Conservation (phyloP, 2,113 vertebrate species). For the Microtus richardsoni region DNA sequence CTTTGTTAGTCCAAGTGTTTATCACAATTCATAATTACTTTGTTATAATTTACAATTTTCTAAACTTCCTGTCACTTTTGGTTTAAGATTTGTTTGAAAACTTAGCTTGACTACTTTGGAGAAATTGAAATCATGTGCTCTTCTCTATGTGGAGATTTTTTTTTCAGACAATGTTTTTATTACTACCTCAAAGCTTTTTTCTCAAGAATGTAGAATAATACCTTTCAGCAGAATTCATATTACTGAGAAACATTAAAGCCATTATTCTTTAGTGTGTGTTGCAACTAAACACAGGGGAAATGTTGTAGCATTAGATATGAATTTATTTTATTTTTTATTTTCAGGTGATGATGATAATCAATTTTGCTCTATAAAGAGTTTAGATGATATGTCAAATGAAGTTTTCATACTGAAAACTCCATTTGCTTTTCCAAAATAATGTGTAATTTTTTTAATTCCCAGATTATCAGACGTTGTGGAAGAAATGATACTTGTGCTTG, state of each 20-base stretch:
- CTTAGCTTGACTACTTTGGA: not conserved
- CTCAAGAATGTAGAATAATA: not conserved
- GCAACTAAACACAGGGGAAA: fast-evolving
- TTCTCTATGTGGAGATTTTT: not conserved
- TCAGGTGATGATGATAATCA: not conserved
- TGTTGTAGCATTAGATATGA: not conserved
- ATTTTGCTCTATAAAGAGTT: not conserved
- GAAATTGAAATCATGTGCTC: not conserved
- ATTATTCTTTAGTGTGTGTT: not conserved
- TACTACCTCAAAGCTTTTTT: fast-evolving
- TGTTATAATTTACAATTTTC: conserved; percentile 1
- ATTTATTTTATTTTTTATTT: not conserved
- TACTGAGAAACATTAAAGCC: not conserved
- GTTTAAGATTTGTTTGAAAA: not conserved
- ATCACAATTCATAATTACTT: not conserved
- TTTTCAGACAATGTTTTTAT: not conserved
- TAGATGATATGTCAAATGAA: not conserved
- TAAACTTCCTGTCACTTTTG: fast-evolving
- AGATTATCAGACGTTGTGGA: not conserved
- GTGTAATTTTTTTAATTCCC: not conserved
- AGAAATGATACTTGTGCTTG: not conserved
- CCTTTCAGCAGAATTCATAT: not conserved
- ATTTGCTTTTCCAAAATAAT: not conserved
- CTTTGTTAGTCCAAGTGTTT: not conserved
- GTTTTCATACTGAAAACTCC: not conserved